Percentiles rank a stretch among this genome's conserved stretches.
phyloP scores from a whole-genome alignment of 1,140 invertebrate species.

The Monochamus saltuarius region DNA sequence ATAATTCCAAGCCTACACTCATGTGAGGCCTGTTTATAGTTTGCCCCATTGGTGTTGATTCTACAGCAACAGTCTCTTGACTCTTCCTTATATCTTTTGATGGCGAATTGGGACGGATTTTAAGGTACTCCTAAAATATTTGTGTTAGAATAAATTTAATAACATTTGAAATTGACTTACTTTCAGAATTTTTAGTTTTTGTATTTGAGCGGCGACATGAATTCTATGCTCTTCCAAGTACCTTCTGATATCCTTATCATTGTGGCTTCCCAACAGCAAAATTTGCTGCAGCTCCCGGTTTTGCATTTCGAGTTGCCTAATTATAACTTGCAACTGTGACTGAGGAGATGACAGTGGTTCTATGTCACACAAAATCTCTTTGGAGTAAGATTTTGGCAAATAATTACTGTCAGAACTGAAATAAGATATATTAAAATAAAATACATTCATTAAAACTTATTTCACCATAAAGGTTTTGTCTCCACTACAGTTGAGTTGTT shows the following conservation, averaged over 20 bases:
- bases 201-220: conserved; percentile 60
- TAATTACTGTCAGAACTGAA: conserved; percentile 25
- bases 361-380: conserved; percentile 18
- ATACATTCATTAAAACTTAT: neutral
- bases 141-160: neutral
- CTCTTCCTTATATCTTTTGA: neutral
- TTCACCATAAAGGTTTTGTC: conserved; percentile 26
- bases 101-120: conserved; percentile 4
- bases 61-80: conserved; percentile 14
- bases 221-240: conserved; percentile 57
- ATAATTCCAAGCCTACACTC: conserved; percentile 42
- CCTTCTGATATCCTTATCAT: conserved; percentile 52
- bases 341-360: conserved; percentile 44
- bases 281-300: conserved; percentile 52
- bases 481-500: conserved; percentile 15
- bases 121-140: conserved; percentile 1
- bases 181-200: conserved; percentile 60
- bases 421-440: conserved; percentile 2
- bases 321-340: conserved; percentile 61
- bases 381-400: conserved; percentile 2
- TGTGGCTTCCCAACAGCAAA: conserved; percentile 34
- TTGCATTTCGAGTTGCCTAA: conserved; percentile 61
- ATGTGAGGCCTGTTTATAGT: conserved; percentile 18
- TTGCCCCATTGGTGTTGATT: conserved; percentile 47
- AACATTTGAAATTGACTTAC: conserved; percentile 38